Evolutionary conservation across 2,797 vertebrate genomes (phyloP).

Genomic region (Parauchenoglanis punctatus): DNA sequence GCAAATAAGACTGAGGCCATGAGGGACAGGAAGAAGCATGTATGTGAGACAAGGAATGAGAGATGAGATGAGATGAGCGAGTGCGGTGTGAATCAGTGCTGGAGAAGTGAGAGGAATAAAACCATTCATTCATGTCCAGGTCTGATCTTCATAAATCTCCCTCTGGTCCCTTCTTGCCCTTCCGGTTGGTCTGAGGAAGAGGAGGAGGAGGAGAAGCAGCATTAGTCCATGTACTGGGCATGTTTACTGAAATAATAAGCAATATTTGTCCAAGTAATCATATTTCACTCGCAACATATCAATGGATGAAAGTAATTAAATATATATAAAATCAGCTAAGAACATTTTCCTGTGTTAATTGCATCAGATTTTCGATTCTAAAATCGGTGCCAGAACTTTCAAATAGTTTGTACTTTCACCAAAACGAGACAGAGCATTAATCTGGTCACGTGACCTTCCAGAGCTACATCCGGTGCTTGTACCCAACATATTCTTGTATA

Average conservation of each 20-base stretch:
- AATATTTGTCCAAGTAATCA: neutral
- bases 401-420: neutral
- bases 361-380: neutral
- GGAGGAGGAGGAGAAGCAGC: neutral
- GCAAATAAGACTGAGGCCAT: neutral
- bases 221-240: neutral
- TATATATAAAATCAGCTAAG: neutral
- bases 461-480: no score
- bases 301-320: neutral
- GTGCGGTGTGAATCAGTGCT: slow-evolving; percentile 7
- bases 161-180: slow-evolving; percentile 52
- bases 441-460: no score
- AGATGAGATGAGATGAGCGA: neutral
- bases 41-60: neutral
- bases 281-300: neutral
- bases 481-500: no score
- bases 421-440: neutral
- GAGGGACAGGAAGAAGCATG: neutral
- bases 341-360: neutral
- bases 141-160: slow-evolving; percentile 48
- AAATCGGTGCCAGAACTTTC: neutral
- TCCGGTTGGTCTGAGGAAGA: slow-evolving; percentile 51
- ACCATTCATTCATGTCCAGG: neutral
- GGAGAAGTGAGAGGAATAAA: slow-evolving; percentile 21
- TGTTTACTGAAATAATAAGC: neutral